Conservation (phyloP, 2,888 invertebrate genomes). For the Coleophora flavipennella region DNA sequence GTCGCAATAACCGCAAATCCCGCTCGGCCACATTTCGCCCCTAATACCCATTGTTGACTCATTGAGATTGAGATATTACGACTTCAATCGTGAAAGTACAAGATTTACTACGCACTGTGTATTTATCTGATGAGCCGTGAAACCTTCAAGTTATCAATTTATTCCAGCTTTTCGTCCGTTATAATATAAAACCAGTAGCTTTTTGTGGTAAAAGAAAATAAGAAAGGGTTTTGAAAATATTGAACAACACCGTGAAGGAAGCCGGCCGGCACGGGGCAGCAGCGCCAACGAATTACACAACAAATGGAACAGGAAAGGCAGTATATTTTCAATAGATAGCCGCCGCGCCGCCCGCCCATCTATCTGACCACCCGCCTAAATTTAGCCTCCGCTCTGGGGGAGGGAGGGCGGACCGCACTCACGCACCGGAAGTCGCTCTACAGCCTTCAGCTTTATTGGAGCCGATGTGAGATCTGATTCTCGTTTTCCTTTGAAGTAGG, state of each 20-base stretch:
- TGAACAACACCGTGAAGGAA: neutral
- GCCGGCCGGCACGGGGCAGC: neutral
- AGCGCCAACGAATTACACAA: constrained; percentile 3
- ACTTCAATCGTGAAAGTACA: too few relatives aligned
- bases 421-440: constrained; percentile 16
- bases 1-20: constrained; percentile 19
- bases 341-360: constrained; percentile 1
- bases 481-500: constrained; percentile 8
- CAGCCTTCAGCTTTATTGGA: constrained; percentile 13
- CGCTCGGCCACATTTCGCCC: neutral
- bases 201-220: too few relatives aligned
- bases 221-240: too few relatives aligned
- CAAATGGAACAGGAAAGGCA: constrained; percentile 7
- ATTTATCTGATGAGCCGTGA: too few relatives aligned
- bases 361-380: constrained; percentile 5
- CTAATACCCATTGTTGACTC: too few relatives aligned
- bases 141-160: too few relatives aligned
- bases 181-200: too few relatives aligned
- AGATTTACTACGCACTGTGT: too few relatives aligned
- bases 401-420: constrained; percentile 17
- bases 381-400: constrained; percentile 11
- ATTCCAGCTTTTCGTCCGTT: too few relatives aligned
- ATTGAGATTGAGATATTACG: too few relatives aligned
- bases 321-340: constrained; percentile 12
- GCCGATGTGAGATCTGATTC: constrained; percentile 10